These are phyloP conservation scores for Porphyrio hochstetteri DNA, from an alignment of 2,113 vertebrate genomes.

Conservation along the genomic window DNA sequence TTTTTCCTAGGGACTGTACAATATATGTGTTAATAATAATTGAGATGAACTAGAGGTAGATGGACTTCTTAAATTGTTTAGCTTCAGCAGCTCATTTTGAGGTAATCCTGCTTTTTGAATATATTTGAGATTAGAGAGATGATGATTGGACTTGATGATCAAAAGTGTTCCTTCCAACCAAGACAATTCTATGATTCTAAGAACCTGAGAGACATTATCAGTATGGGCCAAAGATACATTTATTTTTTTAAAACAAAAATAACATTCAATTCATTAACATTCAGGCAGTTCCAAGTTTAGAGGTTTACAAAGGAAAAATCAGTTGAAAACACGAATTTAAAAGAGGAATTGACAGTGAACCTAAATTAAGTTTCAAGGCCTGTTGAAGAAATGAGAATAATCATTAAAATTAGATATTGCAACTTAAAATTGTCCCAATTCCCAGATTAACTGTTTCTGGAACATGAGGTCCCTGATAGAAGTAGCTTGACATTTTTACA, in stretches of 20 bases:
- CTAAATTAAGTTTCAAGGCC: neutral
- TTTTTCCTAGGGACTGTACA: neutral
- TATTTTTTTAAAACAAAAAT: neutral
- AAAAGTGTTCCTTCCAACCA: too few relatives aligned
- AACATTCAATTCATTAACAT: neutral
- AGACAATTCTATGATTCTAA: too few relatives aligned
- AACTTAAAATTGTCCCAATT: neutral
- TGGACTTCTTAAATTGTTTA: slow-evolving; percentile 38
- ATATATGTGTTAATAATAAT: neutral
- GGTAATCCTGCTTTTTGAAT: slow-evolving; percentile 18
- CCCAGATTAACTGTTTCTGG: neutral
- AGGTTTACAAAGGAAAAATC: neutral
- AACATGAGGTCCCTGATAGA: neutral
- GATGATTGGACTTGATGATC: too few relatives aligned
- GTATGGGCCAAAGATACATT: neutral
- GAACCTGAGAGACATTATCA: too few relatives aligned
- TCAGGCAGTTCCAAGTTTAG: neutral
- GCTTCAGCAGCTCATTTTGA: slow-evolving; percentile 12
- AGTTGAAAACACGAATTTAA: neutral
- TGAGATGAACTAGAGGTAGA: slow-evolving; percentile 24
- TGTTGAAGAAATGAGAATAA: neutral
- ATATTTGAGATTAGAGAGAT: neutral
- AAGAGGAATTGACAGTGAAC: neutral
- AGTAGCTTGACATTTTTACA: neutral
- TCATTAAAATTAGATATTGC: neutral